phyloP scores from a whole-genome alignment of 2,888 invertebrate genomes.

The Acrobasis repandana region DNA sequence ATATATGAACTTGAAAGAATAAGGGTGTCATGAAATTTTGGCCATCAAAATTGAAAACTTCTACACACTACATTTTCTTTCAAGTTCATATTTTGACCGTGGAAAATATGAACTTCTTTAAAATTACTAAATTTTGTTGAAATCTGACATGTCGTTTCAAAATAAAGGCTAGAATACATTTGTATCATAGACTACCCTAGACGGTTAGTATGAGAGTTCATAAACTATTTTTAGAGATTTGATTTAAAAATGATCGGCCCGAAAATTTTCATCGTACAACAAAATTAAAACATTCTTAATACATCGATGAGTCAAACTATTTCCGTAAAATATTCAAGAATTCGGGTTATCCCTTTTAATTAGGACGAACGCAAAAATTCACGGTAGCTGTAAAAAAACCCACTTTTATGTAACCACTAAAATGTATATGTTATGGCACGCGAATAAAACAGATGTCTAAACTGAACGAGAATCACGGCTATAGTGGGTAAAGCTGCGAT shows the following conservation, averaged over 20 bases:
- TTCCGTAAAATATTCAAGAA: neutral
- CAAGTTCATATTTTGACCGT: too few species aligned
- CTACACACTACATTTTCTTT: too few species aligned
- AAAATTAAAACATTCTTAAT: neutral
- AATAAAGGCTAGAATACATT: too few species aligned
- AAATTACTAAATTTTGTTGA: too few species aligned
- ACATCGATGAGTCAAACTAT: neutral
- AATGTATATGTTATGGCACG: slow-evolving; percentile 11
- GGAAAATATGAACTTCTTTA: too few species aligned
- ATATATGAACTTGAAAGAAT: too few species aligned
- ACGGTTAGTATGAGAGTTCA: too few species aligned
- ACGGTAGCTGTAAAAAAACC: neutral
- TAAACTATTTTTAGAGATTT: too few species aligned
- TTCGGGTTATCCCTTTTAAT: neutral
- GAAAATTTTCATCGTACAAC: neutral
- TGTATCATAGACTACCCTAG: too few species aligned
- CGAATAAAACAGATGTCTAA: neutral
- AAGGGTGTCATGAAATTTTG: too few species aligned
- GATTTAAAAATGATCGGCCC: neutral
- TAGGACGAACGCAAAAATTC: neutral
- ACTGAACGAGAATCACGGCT: neutral
- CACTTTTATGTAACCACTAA: slow-evolving; percentile 17
- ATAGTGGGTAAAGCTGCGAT: neutral
- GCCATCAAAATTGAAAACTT: too few species aligned
- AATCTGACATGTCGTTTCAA: too few species aligned